Conservation (phyloP, 2,797 vertebrate species). For the Danio aesculapii region DNA sequence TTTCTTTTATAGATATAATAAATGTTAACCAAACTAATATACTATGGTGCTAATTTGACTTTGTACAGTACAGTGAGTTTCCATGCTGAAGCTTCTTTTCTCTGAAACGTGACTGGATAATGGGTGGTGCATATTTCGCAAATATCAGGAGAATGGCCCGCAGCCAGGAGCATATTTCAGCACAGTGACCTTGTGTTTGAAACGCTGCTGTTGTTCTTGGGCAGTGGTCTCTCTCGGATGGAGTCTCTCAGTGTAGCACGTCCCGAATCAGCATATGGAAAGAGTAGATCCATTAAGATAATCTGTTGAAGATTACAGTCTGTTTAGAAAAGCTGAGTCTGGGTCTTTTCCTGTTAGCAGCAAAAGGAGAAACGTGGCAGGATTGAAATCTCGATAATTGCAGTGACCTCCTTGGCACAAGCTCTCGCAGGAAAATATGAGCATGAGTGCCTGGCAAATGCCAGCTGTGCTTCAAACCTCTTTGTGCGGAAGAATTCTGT, state of each 20-base stretch:
- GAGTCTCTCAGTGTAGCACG: constrained; percentile 13
- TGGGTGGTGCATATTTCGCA: constrained; percentile 20
- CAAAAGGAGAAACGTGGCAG: constrained; percentile 55
- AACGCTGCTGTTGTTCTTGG: constrained; percentile 43
- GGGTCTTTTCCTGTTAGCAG: constrained; percentile 53
- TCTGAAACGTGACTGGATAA: neutral
- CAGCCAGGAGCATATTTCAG: constrained; percentile 2
- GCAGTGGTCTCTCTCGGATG: constrained; percentile 10
- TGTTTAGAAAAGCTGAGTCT: constrained; percentile 57
- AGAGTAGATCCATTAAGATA: constrained; percentile 56
- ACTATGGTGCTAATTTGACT: no score
- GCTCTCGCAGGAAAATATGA: constrained; percentile 59
- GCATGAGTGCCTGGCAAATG: constrained; percentile 63
- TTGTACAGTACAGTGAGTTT: constrained; percentile 6
- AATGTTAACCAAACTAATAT: no score
- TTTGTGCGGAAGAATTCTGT: neutral
- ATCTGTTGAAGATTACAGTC: constrained; percentile 56
- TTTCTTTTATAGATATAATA: no score
- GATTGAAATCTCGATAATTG: constrained; percentile 67
- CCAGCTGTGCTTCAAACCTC: constrained; percentile 31
- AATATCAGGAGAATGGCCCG: constrained; percentile 15
- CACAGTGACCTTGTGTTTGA: constrained; percentile 35
- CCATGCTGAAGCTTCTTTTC: neutral
- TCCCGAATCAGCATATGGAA: constrained; percentile 49
- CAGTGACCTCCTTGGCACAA: constrained; percentile 33